phyloP scores from a whole-genome alignment of 2,888 invertebrate genomes.

The Trilocha varians region DNA sequence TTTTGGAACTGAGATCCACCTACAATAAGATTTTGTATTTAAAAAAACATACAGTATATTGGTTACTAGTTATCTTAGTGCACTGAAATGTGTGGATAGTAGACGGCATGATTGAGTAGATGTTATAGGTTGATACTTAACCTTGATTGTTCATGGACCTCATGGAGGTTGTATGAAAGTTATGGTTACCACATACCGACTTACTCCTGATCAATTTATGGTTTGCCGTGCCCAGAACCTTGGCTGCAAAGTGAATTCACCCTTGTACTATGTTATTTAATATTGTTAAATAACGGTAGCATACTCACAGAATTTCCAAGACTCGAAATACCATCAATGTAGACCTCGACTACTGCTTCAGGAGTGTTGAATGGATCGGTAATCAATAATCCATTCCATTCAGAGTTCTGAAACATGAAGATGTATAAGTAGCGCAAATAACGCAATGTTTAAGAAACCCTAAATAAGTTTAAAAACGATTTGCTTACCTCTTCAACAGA shows the following conservation, averaged over 20 bases:
- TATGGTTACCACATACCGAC: not conserved
- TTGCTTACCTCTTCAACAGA: conserved; percentile 77
- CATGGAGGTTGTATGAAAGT: too few relatives aligned
- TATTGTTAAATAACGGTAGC: not conserved
- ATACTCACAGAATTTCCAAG: conserved; percentile 57
- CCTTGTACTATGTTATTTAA: not conserved
- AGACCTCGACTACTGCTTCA: conserved; percentile 79
- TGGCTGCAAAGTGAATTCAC: too few relatives aligned
- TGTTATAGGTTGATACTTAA: too few relatives aligned
- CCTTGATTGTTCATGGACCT: too few relatives aligned
- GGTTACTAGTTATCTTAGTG: too few relatives aligned
- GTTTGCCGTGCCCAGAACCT: not conserved
- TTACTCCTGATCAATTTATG: not conserved
- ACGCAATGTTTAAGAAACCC: not conserved
- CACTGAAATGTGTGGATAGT: too few relatives aligned
- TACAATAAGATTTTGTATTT: conserved; percentile 16
- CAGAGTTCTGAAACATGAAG: conserved; percentile 62
- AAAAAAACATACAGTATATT: not conserved
- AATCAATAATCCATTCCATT: conserved; percentile 80
- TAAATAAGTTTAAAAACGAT: not conserved
- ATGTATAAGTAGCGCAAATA: not conserved
- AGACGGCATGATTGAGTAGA: too few relatives aligned
- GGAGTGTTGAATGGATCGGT: conserved; percentile 81
- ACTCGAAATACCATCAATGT: conserved; percentile 78
- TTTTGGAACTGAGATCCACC: conserved; percentile 59